These are phyloP conservation scores for Smittia aterrima DNA, from an alignment of 2,888 invertebrate genomes.

Conservation along the genomic window DNA sequence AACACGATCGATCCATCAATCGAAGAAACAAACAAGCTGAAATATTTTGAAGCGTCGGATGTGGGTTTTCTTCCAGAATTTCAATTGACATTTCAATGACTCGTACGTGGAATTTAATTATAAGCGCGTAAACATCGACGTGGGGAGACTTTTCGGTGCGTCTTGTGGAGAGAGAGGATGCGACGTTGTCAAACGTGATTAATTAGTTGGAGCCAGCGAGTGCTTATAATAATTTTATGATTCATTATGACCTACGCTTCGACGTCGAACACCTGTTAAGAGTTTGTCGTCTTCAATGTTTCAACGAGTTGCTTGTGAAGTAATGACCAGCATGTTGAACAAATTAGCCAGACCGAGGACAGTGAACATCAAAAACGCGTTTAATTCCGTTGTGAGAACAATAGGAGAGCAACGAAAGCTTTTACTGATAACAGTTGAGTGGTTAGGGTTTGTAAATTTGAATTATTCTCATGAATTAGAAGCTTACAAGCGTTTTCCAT, in stretches of 20 bases:
- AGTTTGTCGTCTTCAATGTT: conserved; percentile 1
- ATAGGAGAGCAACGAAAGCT: conserved; percentile 16
- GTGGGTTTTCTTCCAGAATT: conserved; percentile 35
- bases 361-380: conserved; percentile 21
- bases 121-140: conserved; percentile 24
- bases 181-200: conserved; percentile 5
- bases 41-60: neutral
- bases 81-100: conserved; percentile 40
- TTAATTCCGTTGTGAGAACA: neutral
- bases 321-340: conserved; percentile 38
- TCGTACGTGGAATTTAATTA: conserved; percentile 25
- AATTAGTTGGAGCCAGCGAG: neutral
- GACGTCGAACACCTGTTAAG: conserved; percentile 30
- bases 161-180: neutral
- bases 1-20: conserved; percentile 31
- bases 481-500: conserved; percentile 39
- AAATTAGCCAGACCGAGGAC: conserved; percentile 20
- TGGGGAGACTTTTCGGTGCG: conserved; percentile 23
- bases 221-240: no score
- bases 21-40: neutral
- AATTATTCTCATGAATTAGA: conserved; percentile 27
- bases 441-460: neutral
- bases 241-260: neutral
- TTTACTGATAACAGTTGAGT: conserved; percentile 37
- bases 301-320: neutral